phyloP scores from a whole-genome alignment of 2,797 vertebrate species.

The Cryptoprocta ferox region DNA sequence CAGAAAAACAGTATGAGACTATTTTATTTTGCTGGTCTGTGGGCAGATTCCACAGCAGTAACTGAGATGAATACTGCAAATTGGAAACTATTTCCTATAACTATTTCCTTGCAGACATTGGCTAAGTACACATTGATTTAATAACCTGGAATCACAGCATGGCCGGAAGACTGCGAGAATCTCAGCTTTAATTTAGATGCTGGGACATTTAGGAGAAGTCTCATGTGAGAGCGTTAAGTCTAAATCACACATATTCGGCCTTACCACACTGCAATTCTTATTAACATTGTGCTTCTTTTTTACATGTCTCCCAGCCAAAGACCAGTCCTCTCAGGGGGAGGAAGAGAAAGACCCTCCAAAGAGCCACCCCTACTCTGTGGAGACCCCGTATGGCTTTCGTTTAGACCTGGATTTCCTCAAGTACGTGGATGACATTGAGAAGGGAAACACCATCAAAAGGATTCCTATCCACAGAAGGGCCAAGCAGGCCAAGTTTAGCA shows the following conservation, averaged over 20 bases:
- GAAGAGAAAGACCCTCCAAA: constrained; percentile 91
- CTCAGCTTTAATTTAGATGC: not conserved
- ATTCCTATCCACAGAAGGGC: constrained; percentile 95
- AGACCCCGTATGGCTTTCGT: constrained; percentile 98
- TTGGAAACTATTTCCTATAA: not conserved
- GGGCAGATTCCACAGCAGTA: not conserved
- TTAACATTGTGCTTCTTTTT: not conserved
- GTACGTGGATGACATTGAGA: constrained; percentile 99
- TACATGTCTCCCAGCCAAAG: constrained; percentile 87
- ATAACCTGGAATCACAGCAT: constrained; percentile 9
- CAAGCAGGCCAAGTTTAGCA: constrained; percentile 97
- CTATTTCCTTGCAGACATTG: constrained; percentile 6
- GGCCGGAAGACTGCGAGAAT: not conserved
- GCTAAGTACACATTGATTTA: constrained; percentile 62
- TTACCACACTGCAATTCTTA: not conserved
- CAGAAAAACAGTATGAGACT: not conserved
- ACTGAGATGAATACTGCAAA: not conserved
- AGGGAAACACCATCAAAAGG: constrained; percentile 97
- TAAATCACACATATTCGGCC: not conserved
- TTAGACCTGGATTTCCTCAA: constrained; percentile 98
- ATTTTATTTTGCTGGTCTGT: not conserved
- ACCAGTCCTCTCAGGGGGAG: constrained; percentile 86
- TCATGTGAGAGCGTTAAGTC: not conserved
- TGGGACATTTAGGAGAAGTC: not conserved
- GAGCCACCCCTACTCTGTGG: constrained; percentile 96